phyloP scores from a whole-genome alignment of 1,140 invertebrate species.

The Spodoptera frugiperda region DNA sequence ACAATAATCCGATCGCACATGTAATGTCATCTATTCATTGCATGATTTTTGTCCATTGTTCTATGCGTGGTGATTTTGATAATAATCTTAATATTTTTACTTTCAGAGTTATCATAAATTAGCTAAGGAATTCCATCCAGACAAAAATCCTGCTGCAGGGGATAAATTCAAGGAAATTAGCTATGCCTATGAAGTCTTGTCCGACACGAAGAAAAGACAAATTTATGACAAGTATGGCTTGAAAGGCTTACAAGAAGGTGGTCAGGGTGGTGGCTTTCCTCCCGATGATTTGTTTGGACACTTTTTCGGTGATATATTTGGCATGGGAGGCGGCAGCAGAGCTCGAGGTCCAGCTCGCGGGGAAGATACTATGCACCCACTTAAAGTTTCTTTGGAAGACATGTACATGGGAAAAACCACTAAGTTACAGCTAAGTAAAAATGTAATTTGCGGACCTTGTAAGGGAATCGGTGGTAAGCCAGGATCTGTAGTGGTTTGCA shows the following conservation, averaged over 20 bases:
- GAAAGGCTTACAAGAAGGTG: slow-evolving; percentile 92
- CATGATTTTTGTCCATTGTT: slow-evolving; percentile 49
- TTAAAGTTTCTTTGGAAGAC: slow-evolving; percentile 95
- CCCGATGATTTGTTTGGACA: slow-evolving; percentile 89
- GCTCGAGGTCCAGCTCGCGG: slow-evolving; percentile 86
- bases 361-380: slow-evolving; percentile 90
- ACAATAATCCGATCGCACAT: slow-evolving; percentile 40
- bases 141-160: slow-evolving; percentile 94
- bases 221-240: slow-evolving; percentile 92
- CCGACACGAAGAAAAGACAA: slow-evolving; percentile 89
- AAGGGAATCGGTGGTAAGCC: slow-evolving; percentile 94
- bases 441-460: slow-evolving; percentile 94
- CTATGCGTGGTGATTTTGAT: slow-evolving; percentile 31
- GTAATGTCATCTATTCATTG: slow-evolving; percentile 50
- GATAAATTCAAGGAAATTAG: slow-evolving; percentile 96
- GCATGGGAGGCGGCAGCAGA: slow-evolving; percentile 86
- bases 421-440: slow-evolving; percentile 94
- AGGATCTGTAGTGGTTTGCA: slow-evolving; percentile 90
- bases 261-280: slow-evolving; percentile 86
- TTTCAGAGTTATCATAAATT: slow-evolving; percentile 93
- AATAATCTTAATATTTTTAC: slow-evolving; percentile 59
- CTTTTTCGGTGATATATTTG: slow-evolving; percentile 89
- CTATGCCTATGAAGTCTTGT: slow-evolving; percentile 94
- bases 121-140: slow-evolving; percentile 95
- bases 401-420: slow-evolving; percentile 96